Evolutionary conservation across 2,888 invertebrate genomes (phyloP), one percentile per base, ranked within the genome.

Genomic region (Resseliella maxima): DNA sequence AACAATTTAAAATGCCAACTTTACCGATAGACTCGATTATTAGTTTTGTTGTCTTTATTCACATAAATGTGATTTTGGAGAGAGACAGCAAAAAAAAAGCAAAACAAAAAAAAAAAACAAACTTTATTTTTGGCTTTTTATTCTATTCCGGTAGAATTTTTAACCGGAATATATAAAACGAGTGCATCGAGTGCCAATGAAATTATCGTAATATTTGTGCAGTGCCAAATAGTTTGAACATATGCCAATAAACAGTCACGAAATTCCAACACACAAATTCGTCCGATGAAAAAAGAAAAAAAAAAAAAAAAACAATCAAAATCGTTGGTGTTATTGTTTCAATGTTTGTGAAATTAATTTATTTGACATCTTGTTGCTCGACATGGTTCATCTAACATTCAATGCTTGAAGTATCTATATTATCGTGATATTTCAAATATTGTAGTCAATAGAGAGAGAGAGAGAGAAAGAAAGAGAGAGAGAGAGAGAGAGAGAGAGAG

Each of bases 311-410:
- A 72, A 72, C 72, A 72, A 31, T 72, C 72, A 27, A 27, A 72
- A 8, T 31, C 46, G 35, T 83, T n/a, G n/a, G n/a, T n/a, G n/a
- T n/a, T n/a, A n/a, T n/a, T 83, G 38, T 83, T 38, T 2, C 83
- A 38, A 83, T 83, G 83, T 38, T 83, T 83, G 83, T 38, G 38
- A 8, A 83, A 38, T 31, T 72, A 38, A 38, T 38, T 83, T 83
- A 24, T 83, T 83, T 83, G 83, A 83, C 83, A 38, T 83, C 83
- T 83, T 83, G 83, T 83, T 38, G 83, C 83, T 83, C 38, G 83
- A n/a, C 12, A 83, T 83, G 38, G 83, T 83, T 38, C 38, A 38
- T 83, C 38, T 83, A 83, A 38, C 83, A 83, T 83, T 21, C n/a
- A 38, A 83, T 83, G 83, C 38, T 83, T 83, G 5, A 38, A 38